Base-by-base conservation (phyloP, 2,888 invertebrate genomes). In the Heliconius aoede region DNA sequence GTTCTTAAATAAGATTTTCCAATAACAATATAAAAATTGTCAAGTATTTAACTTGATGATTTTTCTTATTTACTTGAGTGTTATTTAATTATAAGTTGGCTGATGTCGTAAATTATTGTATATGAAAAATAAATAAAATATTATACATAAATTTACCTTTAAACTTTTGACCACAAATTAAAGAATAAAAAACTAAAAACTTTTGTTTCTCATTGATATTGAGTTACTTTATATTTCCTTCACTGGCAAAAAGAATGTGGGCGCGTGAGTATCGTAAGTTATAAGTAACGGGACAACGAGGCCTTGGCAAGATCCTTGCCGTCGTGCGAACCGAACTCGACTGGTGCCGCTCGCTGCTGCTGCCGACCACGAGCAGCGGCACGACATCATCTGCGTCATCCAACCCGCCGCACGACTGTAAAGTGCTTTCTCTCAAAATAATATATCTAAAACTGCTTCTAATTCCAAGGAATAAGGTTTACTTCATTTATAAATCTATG, bases 301-400 rank as follows among this genome's bases (percentile, higher is more conserved):
- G 81, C 81, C 80, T 55, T 18, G 83, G 79, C 81, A 77, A 80
- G 84, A 89, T 89, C 86, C 86, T 90, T 81, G 86, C 88, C 82
- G 83, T 82, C 85, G 85, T 83, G 85, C 91, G 90, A 85, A 82
- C 89, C 85, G 85, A 86, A 86, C 86, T 86, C 89, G 89, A 91
- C 91, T 92, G 89, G 84, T 83, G 72, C 46, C 71, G 76, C 62
- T 72, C 55, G 76, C 65, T 84, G 85, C 81, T 83, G 84, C 81
- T 85, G 85, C 85, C 85, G 84, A 83, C 81, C 83, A 82, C 82
- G 84, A 82, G 83, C 81, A 82, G 81, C 82, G 84, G 83, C 80
- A 82, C 86, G 85, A 86, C 87, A 88, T 87, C 91, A 90, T 91
- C 93, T 94, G 90, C 94, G 94, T 94, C 94, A 93, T 91, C 88